Base-by-base conservation (phyloP, 2,113 vertebrate species). In the Serinus canaria region DNA sequence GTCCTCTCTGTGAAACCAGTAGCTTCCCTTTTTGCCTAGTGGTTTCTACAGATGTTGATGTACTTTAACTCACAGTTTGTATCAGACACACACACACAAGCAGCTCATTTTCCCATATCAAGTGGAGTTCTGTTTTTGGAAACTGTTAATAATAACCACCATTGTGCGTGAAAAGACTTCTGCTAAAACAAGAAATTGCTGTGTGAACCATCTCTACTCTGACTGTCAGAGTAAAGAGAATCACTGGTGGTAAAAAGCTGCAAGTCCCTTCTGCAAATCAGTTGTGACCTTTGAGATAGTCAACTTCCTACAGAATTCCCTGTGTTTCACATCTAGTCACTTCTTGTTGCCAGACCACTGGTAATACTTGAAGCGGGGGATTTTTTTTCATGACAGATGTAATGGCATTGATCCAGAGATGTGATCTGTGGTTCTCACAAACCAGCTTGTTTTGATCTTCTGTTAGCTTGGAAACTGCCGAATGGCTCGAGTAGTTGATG, bases 81-180 rank as follows among this genome's bases (percentile, higher is more conserved):
- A 37, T 77, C 56, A 83, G 81, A 52, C 19, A 44, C 37, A 27
- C 41, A 27, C 41, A 22, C 49, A 88, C 91, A 90, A 84, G 69
- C 79, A 92, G 66, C 79, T 90, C 62, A 43, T 96, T 96, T 94
- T 81, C 53, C 44, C 21, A 1, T 56, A 58, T 75, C 41, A 93
- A 96, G 62, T 72, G 77, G 76, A n/a, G 60, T 83, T 90, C 88
- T 96, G 64, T 60, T 81, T 93, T 81, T 62, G 13, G 60, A 59
- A 85, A 28, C 85, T 56, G 81, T 58, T 89, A 37, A 74, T 80
- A 93, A 86, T 86, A 88, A 52, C 56, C 22, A 7, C 56, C 79
- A 94, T 68, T 96, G 88, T 94, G 49, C 82, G 46, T 52, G 55
- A 33, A 67, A 44, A 70, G 64, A 41, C 73, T 47, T 82, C 1